Evolutionary conservation across 2,113 vertebrate species (phyloP).

Genomic region (Eolophus roseicapilla): DNA sequence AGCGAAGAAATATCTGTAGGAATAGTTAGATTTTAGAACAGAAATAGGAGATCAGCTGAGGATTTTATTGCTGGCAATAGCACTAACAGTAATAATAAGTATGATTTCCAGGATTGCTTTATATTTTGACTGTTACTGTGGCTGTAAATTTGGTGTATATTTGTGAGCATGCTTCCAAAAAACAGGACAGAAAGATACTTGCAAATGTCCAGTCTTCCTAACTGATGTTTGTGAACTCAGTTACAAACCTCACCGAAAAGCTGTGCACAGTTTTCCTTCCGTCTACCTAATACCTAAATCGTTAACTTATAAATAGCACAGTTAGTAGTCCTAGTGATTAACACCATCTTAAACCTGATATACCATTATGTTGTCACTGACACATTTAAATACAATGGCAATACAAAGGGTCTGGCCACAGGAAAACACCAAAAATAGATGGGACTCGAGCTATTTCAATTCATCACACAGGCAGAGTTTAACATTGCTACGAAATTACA

Average conservation of each 20-base stretch:
- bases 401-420: background rate
- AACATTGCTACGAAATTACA: background rate
- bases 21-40: background rate
- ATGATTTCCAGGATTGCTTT: background rate
- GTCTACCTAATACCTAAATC: background rate
- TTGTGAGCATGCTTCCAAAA: background rate
- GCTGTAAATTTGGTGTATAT: background rate
- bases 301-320: background rate
- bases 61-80: background rate
- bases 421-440: background rate
- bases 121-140: background rate
- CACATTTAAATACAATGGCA: background rate
- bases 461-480: background rate
- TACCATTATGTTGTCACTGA: background rate
- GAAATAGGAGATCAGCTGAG: background rate
- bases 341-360: background rate
- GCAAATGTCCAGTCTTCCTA: background rate
- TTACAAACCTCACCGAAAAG: background rate
- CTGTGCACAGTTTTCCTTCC: background rate
- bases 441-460: background rate
- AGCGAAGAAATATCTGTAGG: background rate
- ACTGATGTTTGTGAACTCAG: background rate
- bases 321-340: background rate
- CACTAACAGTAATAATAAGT: background rate
- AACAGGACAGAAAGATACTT: background rate